A percentile compares a stretch with the other conserved stretches of the same genome.
phyloP scores from a whole-genome alignment of 2,888 invertebrate genomes.

The Acronicta psi region DNA sequence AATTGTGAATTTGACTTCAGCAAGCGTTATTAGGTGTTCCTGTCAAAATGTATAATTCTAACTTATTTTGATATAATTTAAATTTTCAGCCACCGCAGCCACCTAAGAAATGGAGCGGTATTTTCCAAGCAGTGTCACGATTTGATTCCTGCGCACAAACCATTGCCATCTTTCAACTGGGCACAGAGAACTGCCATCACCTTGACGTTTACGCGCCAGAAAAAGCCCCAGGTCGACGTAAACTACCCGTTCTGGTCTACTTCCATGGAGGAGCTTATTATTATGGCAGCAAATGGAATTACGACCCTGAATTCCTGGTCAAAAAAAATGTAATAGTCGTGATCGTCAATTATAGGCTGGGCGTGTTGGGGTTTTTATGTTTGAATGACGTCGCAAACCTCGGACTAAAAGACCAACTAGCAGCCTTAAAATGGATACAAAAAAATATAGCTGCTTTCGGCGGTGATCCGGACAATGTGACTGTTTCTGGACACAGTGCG shows the following conservation, averaged over 20 bases:
- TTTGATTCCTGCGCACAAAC: constrained; percentile 74
- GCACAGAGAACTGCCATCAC: constrained; percentile 77
- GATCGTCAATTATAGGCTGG: constrained; percentile 79
- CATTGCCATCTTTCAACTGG: constrained; percentile 65
- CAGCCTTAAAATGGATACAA: constrained; percentile 80
- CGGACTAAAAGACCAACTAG: constrained; percentile 81
- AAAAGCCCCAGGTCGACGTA: constrained; percentile 44
- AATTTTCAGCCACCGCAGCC: constrained; percentile 69
- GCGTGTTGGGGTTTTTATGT: constrained; percentile 80
- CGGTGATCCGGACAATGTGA: constrained; percentile 83
- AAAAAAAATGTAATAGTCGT: constrained; percentile 75
- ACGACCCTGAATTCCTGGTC: constrained; percentile 81
- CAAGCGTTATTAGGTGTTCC: too few species aligned
- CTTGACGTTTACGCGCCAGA: constrained; percentile 79
- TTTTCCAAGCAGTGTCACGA: constrained; percentile 69
- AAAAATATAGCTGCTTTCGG: constrained; percentile 79
- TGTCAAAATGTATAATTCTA: not conserved
- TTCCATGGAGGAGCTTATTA: constrained; percentile 83
- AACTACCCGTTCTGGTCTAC: constrained; percentile 78
- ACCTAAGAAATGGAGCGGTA: constrained; percentile 72
- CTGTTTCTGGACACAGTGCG: constrained; percentile 81
- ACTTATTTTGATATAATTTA: not conserved
- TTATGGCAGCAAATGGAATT: constrained; percentile 80
- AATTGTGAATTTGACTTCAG: not conserved
- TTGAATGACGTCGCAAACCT: constrained; percentile 77